phyloP scores from a whole-genome alignment of 2,797 vertebrate species.

The Peromyscus aztecus region DNA sequence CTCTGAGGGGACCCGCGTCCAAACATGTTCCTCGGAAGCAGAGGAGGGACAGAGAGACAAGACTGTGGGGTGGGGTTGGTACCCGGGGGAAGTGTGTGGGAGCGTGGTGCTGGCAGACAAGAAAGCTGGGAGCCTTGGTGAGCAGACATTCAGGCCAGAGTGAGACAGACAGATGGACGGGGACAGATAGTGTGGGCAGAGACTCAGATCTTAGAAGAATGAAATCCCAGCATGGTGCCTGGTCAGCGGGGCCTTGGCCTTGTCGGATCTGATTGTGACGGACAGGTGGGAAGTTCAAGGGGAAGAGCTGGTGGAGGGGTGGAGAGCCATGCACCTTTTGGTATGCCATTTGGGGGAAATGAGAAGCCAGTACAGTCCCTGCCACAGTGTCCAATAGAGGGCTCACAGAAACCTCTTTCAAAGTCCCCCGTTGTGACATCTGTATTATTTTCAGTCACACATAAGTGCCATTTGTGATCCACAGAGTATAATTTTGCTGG shows the following conservation, averaged over 20 bases:
- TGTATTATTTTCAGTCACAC: neutral
- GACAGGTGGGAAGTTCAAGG: neutral
- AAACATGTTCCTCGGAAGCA: constrained; percentile 92
- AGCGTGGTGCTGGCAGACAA: neutral
- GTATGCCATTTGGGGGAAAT: neutral
- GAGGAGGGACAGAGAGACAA: constrained; percentile 71
- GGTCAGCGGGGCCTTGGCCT: neutral
- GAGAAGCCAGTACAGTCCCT: neutral
- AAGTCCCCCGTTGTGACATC: neutral
- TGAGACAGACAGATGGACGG: constrained; percentile 4
- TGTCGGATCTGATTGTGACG: neutral
- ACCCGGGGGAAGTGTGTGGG: neutral
- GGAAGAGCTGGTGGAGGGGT: neutral
- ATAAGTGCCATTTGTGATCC: neutral
- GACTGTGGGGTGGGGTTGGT: constrained; percentile 64
- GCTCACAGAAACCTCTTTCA: neutral
- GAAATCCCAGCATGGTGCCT: neutral
- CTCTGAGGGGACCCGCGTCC: constrained; percentile 92
- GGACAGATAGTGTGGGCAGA: neutral
- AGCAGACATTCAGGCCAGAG: neutral
- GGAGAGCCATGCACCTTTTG: neutral
- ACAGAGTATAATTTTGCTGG: neutral
- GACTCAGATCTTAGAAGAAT: neutral
- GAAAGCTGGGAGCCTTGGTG: neutral
- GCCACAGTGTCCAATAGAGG: neutral